These are phyloP conservation scores for Sycophila sp. DNA, from an alignment of 1,140 invertebrate species.

Conservation along the genomic window DNA sequence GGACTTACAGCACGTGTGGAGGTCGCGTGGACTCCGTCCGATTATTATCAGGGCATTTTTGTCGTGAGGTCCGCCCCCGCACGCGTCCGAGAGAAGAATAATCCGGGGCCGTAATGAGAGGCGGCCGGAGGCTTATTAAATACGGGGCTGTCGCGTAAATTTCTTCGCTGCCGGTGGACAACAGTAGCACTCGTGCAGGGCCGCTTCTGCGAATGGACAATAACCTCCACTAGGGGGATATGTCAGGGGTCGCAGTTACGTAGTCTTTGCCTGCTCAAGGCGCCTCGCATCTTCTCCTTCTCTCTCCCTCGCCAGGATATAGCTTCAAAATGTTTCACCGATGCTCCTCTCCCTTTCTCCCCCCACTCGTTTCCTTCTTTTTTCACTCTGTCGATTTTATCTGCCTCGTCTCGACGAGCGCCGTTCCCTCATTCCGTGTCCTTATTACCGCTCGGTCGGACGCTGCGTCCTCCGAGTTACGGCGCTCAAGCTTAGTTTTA, in stretches of 20 bases:
- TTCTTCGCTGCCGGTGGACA: not conserved
- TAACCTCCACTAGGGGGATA: slow-evolving; percentile 44
- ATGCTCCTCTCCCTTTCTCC: slow-evolving; percentile 34
- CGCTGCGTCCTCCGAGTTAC: not conserved
- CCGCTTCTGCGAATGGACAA: not conserved
- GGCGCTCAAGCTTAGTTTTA: no score
- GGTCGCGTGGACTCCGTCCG: no score
- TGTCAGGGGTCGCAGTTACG: slow-evolving; percentile 40
- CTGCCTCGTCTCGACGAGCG: not conserved
- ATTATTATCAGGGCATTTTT: not conserved
- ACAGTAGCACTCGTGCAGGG: no score
- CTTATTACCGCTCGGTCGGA: slow-evolving; percentile 6
- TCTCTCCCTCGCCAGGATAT: not conserved
- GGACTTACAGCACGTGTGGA: no score
- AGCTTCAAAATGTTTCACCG: slow-evolving; percentile 42
- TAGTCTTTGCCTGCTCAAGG: slow-evolving; percentile 9
- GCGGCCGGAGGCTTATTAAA: not conserved
- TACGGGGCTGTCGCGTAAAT: slow-evolving; percentile 29
- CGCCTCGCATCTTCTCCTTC: not conserved
- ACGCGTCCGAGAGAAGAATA: not conserved
- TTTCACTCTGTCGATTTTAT: slow-evolving; percentile 18
- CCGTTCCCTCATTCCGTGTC: not conserved
- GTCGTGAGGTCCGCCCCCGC: not conserved
- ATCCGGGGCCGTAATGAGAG: not conserved
- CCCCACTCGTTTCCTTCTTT: slow-evolving; percentile 7